phyloP scores from a whole-genome alignment of 2,797 vertebrate species.

The Coendou prehensilis region DNA sequence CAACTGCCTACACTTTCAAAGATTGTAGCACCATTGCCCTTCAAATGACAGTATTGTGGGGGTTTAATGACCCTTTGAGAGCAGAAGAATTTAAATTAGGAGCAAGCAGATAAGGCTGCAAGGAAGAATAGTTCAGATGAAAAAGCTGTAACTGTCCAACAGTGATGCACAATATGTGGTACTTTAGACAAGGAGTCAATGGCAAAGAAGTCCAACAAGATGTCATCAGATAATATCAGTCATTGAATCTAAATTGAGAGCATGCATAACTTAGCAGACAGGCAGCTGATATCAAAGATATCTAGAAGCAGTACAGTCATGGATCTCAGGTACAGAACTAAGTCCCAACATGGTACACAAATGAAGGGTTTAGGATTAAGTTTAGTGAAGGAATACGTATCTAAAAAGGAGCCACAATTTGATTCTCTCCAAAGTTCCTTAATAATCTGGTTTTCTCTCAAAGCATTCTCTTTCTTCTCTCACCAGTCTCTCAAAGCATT shows the following conservation, averaged over 20 bases:
- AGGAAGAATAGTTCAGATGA: background rate
- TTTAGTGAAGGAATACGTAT: background rate
- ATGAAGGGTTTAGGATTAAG: background rate
- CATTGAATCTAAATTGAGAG: background rate
- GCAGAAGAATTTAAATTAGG: constrained; percentile 5
- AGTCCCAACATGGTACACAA: background rate
- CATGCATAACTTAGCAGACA: background rate
- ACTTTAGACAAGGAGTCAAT: background rate
- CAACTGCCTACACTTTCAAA: background rate
- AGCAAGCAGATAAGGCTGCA: background rate
- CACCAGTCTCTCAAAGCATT: background rate
- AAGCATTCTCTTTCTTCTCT: background rate
- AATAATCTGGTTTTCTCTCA: constrained; percentile 29
- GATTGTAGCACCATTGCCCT: background rate
- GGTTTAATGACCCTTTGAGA: background rate
- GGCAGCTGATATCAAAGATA: constrained; percentile 3
- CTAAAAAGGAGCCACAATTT: constrained; percentile 1
- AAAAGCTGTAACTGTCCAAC: constrained; percentile 5
- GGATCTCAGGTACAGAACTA: constrained; percentile 39
- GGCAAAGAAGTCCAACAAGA: constrained; percentile 18
- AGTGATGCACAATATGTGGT: background rate
- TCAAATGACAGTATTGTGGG: background rate
- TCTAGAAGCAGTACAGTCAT: constrained; percentile 6
- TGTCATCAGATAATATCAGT: background rate
- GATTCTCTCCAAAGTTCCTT: background rate